Evolutionary conservation across 2,797 vertebrate genomes (phyloP), one percentile per base, ranked within the genome.

Genomic region (Decapterus maruadsi): DNA sequence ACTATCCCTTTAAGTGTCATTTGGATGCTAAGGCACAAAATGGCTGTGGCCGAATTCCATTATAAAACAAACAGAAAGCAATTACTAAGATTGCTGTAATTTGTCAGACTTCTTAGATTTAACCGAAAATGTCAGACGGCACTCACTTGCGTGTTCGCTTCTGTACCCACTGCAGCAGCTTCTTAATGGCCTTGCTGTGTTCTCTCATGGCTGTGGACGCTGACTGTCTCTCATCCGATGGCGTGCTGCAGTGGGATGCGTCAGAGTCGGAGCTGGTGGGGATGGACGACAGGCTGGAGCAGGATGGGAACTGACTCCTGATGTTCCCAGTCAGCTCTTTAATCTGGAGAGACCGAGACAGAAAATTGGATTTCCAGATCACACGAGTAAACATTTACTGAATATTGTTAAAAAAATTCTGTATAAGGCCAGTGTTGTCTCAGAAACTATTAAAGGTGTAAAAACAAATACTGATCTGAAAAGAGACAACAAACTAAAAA

Each of bases 281-380:
- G 85, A 97, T 96, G 0, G 97, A 98, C 0, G 97, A 98, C 61
- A 98, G 92, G 90, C 97, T 98, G 90, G 96, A 97, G 31, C 96
- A 95, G 46, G 98, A 99, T 1, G 95, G 94, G 73, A 95, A 96
- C 89, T 96, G 97, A 88, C 96, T 97, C 92, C 95, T 96, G 90
- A 99, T 97, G 90, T 98, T 99, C 67, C 97, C 97, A 0, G 98
- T 99, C 78, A 99, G 95, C 88, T 99, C 98, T 87, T 99, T 99
- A 88, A 99, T 99, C 98, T 99, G 83, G 9, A 55, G 22, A 19
- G 26, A 26, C 1, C 1, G 53, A 79, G 43, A 68, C 22, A 51
- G 36, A 53, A 10, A 68, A 59, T 46, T 40, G 4, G 26, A 36
- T 84, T 22, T 20, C 38, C 3, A 9, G 38, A 9, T 40, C 38